Conservation (phyloP, 92 coral and sea anemone genomes). For the Palythoa heliodiscus region DNA sequence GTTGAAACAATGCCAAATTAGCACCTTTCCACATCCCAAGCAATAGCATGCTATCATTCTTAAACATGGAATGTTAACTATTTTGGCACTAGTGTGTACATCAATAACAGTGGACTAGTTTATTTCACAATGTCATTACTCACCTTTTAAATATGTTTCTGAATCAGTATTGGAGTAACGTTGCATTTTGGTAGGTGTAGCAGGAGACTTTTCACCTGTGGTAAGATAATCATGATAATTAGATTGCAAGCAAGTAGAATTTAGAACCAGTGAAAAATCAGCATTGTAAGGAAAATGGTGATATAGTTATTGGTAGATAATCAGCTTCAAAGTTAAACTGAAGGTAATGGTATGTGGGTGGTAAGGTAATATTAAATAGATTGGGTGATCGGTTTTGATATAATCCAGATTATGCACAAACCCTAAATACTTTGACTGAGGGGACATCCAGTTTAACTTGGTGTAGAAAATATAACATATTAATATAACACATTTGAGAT, state of each 20-base stretch:
- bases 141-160: background rate
- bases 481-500: background rate
- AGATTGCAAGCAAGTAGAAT: background rate
- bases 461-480: background rate
- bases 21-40: conserved; percentile 10
- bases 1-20: conserved; percentile 24
- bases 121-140: background rate
- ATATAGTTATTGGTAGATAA: background rate
- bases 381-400: background rate
- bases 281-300: background rate
- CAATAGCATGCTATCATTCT: conserved; percentile 9
- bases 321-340: background rate
- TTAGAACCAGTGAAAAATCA: background rate
- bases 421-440: background rate
- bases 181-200: background rate
- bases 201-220: conserved; percentile 1
- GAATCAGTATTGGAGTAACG: background rate
- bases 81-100: background rate
- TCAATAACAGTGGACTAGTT: background rate
- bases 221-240: background rate
- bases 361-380: background rate
- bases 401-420: background rate
- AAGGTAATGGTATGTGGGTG: background rate
- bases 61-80: background rate
- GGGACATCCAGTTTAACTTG: background rate